phyloP scores from a whole-genome alignment of 1,140 invertebrate species.

The Drosophila mayri region DNA sequence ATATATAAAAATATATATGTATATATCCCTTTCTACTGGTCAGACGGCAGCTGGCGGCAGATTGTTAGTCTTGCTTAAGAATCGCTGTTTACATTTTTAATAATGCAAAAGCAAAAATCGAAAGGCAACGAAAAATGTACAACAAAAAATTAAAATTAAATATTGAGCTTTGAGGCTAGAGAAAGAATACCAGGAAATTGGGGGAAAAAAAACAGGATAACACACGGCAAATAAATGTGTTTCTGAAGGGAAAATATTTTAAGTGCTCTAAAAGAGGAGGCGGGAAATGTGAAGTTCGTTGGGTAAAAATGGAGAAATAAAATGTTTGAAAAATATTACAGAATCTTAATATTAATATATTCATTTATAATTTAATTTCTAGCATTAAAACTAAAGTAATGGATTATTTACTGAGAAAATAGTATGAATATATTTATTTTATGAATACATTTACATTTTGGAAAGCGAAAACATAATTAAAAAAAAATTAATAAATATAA shows the following conservation, averaged over 20 bases:
- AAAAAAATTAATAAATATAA: too few species aligned
- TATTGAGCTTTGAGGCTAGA: slow-evolving; percentile 38
- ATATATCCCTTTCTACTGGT: slow-evolving; percentile 17
- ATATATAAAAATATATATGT: too few species aligned
- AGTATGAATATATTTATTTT: too few species aligned
- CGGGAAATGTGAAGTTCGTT: too few species aligned
- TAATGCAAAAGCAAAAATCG: slow-evolving; percentile 70
- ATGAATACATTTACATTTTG: too few species aligned
- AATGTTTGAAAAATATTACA: too few species aligned
- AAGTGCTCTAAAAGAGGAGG: neutral
- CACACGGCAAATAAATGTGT: neutral
- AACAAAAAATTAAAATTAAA: slow-evolving; percentile 65
- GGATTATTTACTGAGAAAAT: too few species aligned
- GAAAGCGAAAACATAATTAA: too few species aligned
- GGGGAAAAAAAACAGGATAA: too few species aligned
- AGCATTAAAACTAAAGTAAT: too few species aligned
- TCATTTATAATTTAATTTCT: too few species aligned
- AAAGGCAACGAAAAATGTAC: slow-evolving; percentile 26
- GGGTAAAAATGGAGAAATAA: neutral
- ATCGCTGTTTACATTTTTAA: slow-evolving; percentile 73
- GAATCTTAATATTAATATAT: too few species aligned
- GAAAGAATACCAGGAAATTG: neutral
- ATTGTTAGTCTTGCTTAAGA: slow-evolving; percentile 35
- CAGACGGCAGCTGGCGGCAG: slow-evolving; percentile 54
- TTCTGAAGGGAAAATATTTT: neutral